Evolutionary conservation across 2,113 vertebrate species (phyloP), one percentile per base, ranked within the genome.

Genomic region (Falcunculus frontatus): DNA sequence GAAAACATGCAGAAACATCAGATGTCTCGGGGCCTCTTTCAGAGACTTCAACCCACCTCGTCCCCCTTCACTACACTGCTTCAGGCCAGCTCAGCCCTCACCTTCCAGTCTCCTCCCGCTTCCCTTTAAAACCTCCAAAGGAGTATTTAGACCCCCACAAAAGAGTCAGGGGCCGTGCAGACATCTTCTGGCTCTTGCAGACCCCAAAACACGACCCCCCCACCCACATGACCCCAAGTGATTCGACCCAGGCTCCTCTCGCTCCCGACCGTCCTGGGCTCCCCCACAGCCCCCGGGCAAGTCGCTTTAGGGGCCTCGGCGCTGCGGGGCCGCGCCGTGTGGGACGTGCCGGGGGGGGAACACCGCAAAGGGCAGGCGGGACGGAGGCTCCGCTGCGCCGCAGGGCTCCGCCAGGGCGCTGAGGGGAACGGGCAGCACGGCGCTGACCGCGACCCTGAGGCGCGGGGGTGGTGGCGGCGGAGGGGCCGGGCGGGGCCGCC

Each of bases 351-450:
- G 21, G 10, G 11, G 26, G 30, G 10, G 16, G 29, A 33, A 22
- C 64, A 26, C 18, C 8, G 37, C 30, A 3, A 7, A 37, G 26
- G 32, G 25, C 12, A n/a, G 39, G 32, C 32, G 17, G 33, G 12
- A 32, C 2, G 4, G 2, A 21, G 2, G 8, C 17, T 39, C 16
- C 8, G 4, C 53, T 32, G 37, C 9, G 6, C 90, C 8, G 13
- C 32, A 16, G 0, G 1, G 4, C 14, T 39, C 39, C 1, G 29
- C 44, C 18, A 1, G 8, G 16, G 13, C 22, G 25, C 37, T 13
- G 56, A 33, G 6, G 14, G 46, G 16, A 8, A 16, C 21, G 27
- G 4, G 11, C 37, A 27, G 32, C 7, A 0, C 30, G 13, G 42
- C n/a, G 3, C 14, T 0, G 29, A 2, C 60, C 6, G 7, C 46